phyloP scores from a whole-genome alignment of 1,140 invertebrate genomes.

The Ceratina japonica region DNA sequence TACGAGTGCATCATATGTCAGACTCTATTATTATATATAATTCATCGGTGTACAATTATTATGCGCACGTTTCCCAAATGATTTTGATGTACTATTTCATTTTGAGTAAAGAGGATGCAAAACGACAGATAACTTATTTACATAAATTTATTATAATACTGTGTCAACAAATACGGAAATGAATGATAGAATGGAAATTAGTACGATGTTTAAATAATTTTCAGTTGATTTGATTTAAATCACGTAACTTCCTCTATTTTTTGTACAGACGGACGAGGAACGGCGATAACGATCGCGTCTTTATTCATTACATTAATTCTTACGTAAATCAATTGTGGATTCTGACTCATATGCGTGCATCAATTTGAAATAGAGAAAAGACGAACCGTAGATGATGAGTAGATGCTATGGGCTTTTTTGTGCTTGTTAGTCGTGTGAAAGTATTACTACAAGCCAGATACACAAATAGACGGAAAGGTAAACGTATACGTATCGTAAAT shows the following conservation, averaged over 20 bases:
- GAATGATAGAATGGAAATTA: too few relatives aligned
- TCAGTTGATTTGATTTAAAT: not conserved
- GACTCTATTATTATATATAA: not conserved
- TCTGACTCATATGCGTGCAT: not conserved
- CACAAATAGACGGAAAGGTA: not conserved
- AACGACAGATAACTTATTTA: not conserved
- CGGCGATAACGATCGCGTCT: not conserved
- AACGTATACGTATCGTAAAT: constrained; percentile 46
- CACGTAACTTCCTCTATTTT: constrained; percentile 6
- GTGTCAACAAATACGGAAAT: not conserved
- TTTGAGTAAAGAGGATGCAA: not conserved
- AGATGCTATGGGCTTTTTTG: constrained; percentile 42
- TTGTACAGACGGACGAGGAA: not conserved
- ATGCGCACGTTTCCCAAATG: not conserved
- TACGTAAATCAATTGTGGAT: not conserved
- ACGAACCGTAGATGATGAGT: not conserved
- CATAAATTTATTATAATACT: not conserved
- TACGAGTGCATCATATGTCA: not conserved
- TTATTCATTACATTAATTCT: not conserved
- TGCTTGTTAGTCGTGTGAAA: constrained; percentile 41
- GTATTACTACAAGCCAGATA: constrained; percentile 8
- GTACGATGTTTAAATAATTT: not conserved
- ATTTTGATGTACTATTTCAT: not conserved
- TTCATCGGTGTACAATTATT: not conserved
- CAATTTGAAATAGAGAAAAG: constrained; percentile 25